Conservation (phyloP, 2,113 vertebrate species). For the Equus quagga region DNA sequence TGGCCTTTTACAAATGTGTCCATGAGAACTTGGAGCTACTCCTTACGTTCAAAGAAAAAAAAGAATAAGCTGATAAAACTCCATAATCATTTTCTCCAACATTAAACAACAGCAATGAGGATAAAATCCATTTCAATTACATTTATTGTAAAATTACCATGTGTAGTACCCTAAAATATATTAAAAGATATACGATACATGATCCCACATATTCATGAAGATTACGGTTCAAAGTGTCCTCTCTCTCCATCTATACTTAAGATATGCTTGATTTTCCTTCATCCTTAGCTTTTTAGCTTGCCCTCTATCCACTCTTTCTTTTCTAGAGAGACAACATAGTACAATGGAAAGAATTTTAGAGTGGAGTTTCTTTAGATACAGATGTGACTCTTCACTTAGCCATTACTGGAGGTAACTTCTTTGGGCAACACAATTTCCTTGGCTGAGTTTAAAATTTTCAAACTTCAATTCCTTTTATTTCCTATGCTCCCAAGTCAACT, state of each 20-base stretch:
- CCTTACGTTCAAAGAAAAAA: background rate
- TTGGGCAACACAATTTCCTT: background rate
- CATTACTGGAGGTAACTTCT: background rate
- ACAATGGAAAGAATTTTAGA: background rate
- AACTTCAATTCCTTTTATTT: background rate
- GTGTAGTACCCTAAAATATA: background rate
- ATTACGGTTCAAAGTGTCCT: rapidly evolving
- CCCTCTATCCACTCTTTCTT: background rate
- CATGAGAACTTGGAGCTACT: background rate
- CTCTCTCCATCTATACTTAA: background rate
- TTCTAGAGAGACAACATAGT: background rate
- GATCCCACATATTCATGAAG: background rate
- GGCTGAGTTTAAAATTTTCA: background rate
- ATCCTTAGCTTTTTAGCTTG: background rate
- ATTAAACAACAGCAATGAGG: background rate
- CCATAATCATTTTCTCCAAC: background rate
- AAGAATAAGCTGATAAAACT: background rate
- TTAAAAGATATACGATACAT: background rate
- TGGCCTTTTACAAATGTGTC: background rate
- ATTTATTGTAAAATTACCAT: background rate
- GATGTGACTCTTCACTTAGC: background rate
- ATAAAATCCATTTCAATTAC: slow-evolving; percentile 22
- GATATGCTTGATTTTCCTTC: background rate
- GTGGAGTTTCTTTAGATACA: background rate
- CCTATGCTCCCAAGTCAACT: background rate